Conservation (phyloP, 2,888 invertebrate species). For the Zygothrica quintamaculata region DNA sequence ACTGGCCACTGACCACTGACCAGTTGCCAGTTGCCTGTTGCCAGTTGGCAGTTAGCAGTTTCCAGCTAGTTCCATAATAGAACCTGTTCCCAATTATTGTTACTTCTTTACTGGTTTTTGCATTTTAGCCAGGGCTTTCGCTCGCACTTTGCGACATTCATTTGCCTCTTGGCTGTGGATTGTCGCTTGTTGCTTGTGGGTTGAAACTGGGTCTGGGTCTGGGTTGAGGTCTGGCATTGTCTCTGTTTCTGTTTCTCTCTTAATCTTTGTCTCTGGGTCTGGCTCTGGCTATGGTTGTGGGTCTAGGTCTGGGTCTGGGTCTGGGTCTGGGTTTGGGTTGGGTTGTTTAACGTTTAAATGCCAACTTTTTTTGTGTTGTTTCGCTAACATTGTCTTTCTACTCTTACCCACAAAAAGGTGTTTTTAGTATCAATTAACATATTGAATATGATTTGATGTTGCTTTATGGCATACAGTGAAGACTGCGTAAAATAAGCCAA, state of each 20-base stretch:
- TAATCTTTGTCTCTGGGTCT: not conserved
- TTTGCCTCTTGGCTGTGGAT: constrained; percentile 17
- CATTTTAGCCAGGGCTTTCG: constrained; percentile 58
- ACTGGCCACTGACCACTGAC: not conserved
- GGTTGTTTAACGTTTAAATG: constrained; percentile 55
- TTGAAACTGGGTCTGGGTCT: constrained; percentile 36
- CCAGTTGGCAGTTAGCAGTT: too few relatives aligned
- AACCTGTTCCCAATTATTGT: constrained; percentile 75
- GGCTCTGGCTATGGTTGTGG: not conserved
- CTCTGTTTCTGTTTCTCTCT: too few relatives aligned
- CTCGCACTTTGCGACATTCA: constrained; percentile 29
- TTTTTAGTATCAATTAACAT: constrained; percentile 78
- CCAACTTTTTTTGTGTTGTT: constrained; percentile 40
- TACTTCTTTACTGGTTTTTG: constrained; percentile 52
- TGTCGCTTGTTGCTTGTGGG: constrained; percentile 16
- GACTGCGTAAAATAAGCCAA: not conserved
- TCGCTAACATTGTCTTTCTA: constrained; percentile 18
- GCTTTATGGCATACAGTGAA: constrained; percentile 61
- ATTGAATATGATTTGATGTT: constrained; percentile 58
- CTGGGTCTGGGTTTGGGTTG: constrained; percentile 9
- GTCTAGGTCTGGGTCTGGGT: constrained; percentile 8
- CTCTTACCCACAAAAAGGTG: constrained; percentile 33
- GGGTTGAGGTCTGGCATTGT: constrained; percentile 12
- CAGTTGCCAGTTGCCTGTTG: too few relatives aligned
- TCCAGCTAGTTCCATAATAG: constrained; percentile 57